Base-by-base conservation (phyloP, 2,113 vertebrate genomes). In the Nipponia nippon region DNA sequence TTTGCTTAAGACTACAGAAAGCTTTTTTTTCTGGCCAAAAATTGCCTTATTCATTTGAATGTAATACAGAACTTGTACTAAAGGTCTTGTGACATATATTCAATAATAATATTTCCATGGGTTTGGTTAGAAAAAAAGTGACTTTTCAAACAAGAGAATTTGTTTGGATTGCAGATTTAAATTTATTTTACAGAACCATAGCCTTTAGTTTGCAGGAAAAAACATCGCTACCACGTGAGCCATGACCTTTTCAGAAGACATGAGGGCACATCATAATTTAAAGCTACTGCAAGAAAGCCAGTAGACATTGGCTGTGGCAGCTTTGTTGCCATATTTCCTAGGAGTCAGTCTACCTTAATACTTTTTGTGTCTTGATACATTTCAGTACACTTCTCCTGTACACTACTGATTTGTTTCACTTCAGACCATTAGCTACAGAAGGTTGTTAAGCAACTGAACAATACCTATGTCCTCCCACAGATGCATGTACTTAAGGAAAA, bases 391-490 rank as follows among this genome's bases (percentile, higher is more conserved):
- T 75, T 80, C 42, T 92, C 34, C 50, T 53, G 44, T 11, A 40
- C 36, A 18, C 23, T 44, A 63, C 30, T 55, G 61, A 47, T 92
- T 81, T 71, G 65, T 78, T 95, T 89, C 72, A 81, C 47, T 87
- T 67, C 52, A 94, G 44, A 78, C 40, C 46, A 67, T 89, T 76
- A 87, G 36, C 53, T 63, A 67, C 61, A 87, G 23, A 70, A 86
- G 29, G 69, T 56, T 92, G 88, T 92, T 66, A 93, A 80, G 85
- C 85, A 94, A 94, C 90, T 26, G 55, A 96, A 89, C 80, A 96
- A 90, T 88, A 61, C 44, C 9, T n/a, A 10, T 25, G 61, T 65
- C 25, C 61, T 79, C 77, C 78, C 69, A 82, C 53, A 72, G 77
- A 76, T 55, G 40, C 44, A 69, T 18, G 14, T 36, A 56, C 36